Evolutionary conservation across 2,113 vertebrate genomes (phyloP), one percentile per base, ranked within the genome.

Genomic region (Cricetomys ansorgei): DNA sequence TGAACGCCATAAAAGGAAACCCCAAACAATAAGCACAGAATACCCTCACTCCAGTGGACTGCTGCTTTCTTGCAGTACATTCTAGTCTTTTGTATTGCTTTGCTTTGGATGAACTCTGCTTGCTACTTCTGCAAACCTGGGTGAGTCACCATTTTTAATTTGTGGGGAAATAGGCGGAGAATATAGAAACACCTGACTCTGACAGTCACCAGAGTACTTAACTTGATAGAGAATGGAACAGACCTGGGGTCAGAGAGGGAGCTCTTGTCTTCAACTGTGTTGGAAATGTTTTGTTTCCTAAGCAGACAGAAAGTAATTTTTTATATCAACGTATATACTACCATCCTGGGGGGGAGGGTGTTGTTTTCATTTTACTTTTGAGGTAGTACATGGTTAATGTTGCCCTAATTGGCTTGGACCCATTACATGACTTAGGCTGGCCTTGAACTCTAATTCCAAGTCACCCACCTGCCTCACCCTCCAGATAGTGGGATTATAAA

Each of bases 281-380:
- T 62, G 7, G 80, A 13, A 83, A 83, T 10, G 7, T 45, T 31
- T 83, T 62, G 43, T 1, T 27, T 83, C 25, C 80, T 9, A 64
- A 84, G 27, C 25, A 84, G n/a, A 43, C 25, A 45, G 57, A 25
- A 62, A n/a, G 2, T 57, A 40, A 83, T 62, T 62, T 6, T 43
- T 43, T 62, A 43, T 83, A 83, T 8, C n/a, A 83, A 27, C 40
- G 40, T 40, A 83, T 40, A 43, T 62, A 83, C 57, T 25, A 57
- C 1, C 8, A n/a, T n/a, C 50, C 77, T 1, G 0, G 6, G 21
- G 5, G 50, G 0, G 6, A 11, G 5, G 50, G 34, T 21, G 3
- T 19, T 55, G 1, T 77, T 79, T 55, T 53, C 37, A 31, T 5
- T 53, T 55, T 77, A 50, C 15, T 53, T 79, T 79, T 79, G 31